Conservation (phyloP, 2,888 invertebrate species). For the Pseudanteris insignis region DNA sequence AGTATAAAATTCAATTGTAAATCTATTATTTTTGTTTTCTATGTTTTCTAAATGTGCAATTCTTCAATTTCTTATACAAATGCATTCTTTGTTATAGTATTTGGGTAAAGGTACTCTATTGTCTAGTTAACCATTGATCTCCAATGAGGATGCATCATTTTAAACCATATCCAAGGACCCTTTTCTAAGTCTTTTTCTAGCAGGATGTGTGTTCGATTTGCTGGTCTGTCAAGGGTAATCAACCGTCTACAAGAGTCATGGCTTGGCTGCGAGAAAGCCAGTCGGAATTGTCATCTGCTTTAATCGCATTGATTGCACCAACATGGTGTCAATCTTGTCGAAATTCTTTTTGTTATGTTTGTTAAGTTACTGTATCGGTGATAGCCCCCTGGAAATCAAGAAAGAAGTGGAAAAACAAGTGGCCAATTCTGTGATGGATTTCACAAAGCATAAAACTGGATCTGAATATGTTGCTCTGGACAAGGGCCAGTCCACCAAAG, state of each 20-base stretch:
- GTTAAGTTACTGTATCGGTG: slow-evolving; percentile 1
- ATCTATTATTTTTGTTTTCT: too few species aligned
- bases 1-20: too few species aligned
- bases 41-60: too few species aligned
- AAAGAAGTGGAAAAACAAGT: slow-evolving; percentile 7
- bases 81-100: slow-evolving; percentile 9
- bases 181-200: slow-evolving; percentile 17
- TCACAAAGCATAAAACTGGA: slow-evolving; percentile 36
- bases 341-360: slow-evolving; percentile 9
- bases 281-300: neutral
- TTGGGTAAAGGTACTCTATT: slow-evolving; percentile 19
- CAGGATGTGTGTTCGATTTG: slow-evolving; percentile 52
- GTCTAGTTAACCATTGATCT: slow-evolving; percentile 8
- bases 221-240: slow-evolving; percentile 45
- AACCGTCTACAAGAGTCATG: slow-evolving; percentile 46
- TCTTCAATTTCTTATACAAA: too few species aligned
- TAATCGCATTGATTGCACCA: neutral
- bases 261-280: neutral
- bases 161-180: slow-evolving; percentile 36
- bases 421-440: slow-evolving; percentile 29
- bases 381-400: slow-evolving; percentile 1
- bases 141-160: slow-evolving; percentile 23
- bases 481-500: slow-evolving; percentile 40
- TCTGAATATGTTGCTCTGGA: slow-evolving; percentile 42
- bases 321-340: slow-evolving; percentile 14